Base-by-base conservation (phyloP, 1,140 invertebrate genomes). In the Bombus difficillimus region DNA sequence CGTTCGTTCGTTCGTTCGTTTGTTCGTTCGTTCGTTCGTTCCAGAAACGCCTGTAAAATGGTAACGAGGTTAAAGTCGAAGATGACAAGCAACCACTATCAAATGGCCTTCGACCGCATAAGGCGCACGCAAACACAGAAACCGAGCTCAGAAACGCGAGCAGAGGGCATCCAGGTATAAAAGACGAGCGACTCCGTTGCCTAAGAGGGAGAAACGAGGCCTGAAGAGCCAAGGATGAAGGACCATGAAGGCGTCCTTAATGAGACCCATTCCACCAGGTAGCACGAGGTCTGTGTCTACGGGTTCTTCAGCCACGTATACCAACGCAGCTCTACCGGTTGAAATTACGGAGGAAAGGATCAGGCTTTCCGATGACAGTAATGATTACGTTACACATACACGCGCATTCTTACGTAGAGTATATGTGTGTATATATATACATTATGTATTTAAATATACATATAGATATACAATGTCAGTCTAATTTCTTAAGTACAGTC, bases 231-330 rank as follows among this genome's bases (percentile, higher is more conserved):
- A 85, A 92, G 87, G 89, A 92, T 92, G 89, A 92, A 92, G 91
- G 91, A 87, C 90, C 86, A 89, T 88, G 91, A 92, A 92, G 92
- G 92, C 91, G 88, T 92, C 87, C 90, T 92, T 92, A 92, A 92
- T 93, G 91, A 93, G 92, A 93, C 92, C 89, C 92, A 91, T 92
- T 92, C 91, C 89, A 88, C 86, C 86, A 87, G 90, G 85, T 92
- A 91, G 88, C 90, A 81, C 86, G 87, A 89, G 87, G 79, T 89
- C 79, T 83, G 81, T 89, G 85, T 89, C 88, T 80, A 87, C 84
- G 74, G 84, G 43, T 79, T 90, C 90, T 84, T 85, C 85, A 73
- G 59, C 66, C 59, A 43, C 71, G 41, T 77, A 74, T 32, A 84
- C 76, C 86, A 57, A 83, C 77, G 69, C 77, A 80, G 75, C 69